Percentiles rank a stretch among this genome's conserved stretches.
phyloP scores from a whole-genome alignment of 1,140 invertebrate genomes.

The Drosophila rufa region DNA sequence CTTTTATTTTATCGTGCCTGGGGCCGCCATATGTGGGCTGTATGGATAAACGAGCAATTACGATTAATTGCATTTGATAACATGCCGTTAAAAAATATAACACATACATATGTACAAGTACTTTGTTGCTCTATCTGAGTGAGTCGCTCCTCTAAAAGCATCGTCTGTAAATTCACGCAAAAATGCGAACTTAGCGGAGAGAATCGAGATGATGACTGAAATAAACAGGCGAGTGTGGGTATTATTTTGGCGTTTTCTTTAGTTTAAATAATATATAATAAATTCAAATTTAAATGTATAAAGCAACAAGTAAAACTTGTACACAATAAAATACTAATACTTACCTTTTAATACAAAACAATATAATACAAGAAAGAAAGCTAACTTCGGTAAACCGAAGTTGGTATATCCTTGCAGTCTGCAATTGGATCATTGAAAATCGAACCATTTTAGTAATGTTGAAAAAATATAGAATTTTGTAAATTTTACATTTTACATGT shows the following conservation, averaged over 20 bases:
- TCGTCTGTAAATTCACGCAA: slow-evolving; percentile 39
- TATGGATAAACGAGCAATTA: slow-evolving; percentile 75
- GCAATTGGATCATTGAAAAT: too few relatives aligned
- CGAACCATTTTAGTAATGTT: too few relatives aligned
- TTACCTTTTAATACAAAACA: too few relatives aligned
- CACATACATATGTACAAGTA: slow-evolving; percentile 51
- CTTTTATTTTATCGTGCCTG: slow-evolving; percentile 31
- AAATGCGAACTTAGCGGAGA: slow-evolving; percentile 34
- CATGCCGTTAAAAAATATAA: slow-evolving; percentile 74
- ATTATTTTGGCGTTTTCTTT: neutral
- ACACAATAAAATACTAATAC: too few relatives aligned
- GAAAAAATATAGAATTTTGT: too few relatives aligned
- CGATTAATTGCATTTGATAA: slow-evolving; percentile 81
- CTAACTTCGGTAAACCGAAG: too few relatives aligned
- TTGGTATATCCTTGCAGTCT: too few relatives aligned
- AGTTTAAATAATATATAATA: neutral
- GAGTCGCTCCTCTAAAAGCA: slow-evolving; percentile 5
- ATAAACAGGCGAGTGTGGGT: neutral
- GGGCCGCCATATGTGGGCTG: slow-evolving; percentile 47
- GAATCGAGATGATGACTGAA: slow-evolving; percentile 4
- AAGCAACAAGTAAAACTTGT: too few relatives aligned
- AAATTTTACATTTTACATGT: too few relatives aligned
- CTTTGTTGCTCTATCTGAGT: slow-evolving; percentile 35
- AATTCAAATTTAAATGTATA: too few relatives aligned
- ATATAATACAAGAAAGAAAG: too few relatives aligned